Base-by-base conservation (phyloP, 2,113 vertebrate genomes). In the Pachycephala philippinensis region DNA sequence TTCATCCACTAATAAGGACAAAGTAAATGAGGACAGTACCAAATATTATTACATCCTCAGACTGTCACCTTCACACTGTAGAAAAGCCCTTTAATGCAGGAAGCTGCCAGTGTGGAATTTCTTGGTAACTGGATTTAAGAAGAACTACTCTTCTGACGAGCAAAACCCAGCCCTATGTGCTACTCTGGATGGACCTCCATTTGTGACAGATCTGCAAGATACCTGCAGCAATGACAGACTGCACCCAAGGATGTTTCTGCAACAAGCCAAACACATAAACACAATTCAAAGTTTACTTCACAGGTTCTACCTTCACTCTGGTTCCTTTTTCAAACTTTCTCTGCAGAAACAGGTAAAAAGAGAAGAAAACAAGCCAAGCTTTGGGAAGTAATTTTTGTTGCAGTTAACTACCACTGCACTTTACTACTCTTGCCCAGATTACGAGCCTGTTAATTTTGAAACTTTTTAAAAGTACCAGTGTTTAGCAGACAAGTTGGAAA, bases 1-100 rank as follows among this genome's bases (percentile, higher is more conserved):
- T 87, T 89, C 60, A 95, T 64, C 31, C 33, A 59, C 53, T 96
- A 93, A 85, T 82, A 89, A 96, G 74, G 72, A 68, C 84, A 91
- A 95, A 77, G 57, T 31, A 95, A 91, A 93, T 24, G 61, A 87
- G 81, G 70, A 57, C 45, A 84, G 57, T 16, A 52, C 69, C 26
- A 87, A 89, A 89, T 69, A 53, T 63, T 69, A 83, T 50, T 53
- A 76, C 45, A 79, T 49, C 49, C 57, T 87, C 49, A 79, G 31
- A 79, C 69, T 89, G 89, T 89, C 95, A 95, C 89, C 89, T 97
- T 95, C 84, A 91, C 65, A 54, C 42, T 59, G 10, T 0, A 89
- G 59, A 81, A 93, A 95, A 94, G 28, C 50, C n/a, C 22, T 90
- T 76, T 85, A 80, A 30, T 17, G 26, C 56, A 81, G 39, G 21